Evolutionary conservation across 2,113 vertebrate genomes (phyloP).

Genomic region (Ochotona curzoniae): DNA sequence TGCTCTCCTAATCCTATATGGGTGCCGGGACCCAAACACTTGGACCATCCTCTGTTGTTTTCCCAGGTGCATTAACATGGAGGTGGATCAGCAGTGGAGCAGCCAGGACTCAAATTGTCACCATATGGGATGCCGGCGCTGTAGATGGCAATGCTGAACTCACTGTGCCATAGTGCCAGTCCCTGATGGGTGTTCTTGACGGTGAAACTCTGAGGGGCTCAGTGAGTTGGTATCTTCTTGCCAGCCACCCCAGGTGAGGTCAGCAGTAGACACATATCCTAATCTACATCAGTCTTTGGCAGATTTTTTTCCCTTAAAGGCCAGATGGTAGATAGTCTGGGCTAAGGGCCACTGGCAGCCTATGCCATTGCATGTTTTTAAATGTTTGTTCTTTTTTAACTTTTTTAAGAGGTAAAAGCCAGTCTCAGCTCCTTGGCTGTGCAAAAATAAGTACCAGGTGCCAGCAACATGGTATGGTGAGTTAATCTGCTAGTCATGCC

Average conservation of each 20-base stretch:
- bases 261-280: background rate
- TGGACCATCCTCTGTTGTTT: too few species aligned
- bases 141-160: too few species aligned
- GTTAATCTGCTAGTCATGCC: too few species aligned
- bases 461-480: too few species aligned
- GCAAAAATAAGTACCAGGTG: conserved; percentile 33
- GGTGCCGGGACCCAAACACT: too few species aligned
- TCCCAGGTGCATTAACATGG: too few species aligned
- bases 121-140: too few species aligned
- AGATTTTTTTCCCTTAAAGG: background rate
- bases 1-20: too few species aligned
- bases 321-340: conserved; percentile 10
- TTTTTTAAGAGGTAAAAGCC: conserved; percentile 22
- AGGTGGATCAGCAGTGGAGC: too few species aligned
- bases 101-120: too few species aligned
- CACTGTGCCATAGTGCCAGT: too few species aligned
- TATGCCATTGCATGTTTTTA: background rate
- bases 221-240: background rate
- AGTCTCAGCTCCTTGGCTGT: background rate
- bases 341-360: background rate
- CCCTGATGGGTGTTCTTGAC: background rate
- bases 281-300: background rate
- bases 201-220: background rate
- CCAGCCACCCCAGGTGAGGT: background rate
- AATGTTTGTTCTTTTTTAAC: background rate